Evolutionary conservation across 2,888 invertebrate genomes (phyloP), one percentile per base, ranked within the genome.

Genomic region (Brenthis hecate): DNA sequence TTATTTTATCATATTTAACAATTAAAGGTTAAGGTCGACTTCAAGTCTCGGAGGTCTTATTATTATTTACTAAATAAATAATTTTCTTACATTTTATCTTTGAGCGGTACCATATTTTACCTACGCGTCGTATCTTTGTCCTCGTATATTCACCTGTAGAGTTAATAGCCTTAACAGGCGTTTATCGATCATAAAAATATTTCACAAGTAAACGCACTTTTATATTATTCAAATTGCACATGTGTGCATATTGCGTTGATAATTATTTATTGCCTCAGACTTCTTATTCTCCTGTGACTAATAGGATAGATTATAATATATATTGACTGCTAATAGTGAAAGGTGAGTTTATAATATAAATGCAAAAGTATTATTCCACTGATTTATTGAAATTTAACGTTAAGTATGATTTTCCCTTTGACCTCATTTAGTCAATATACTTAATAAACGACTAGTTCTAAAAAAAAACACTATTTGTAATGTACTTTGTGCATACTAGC

Each of bases 141-240:
- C 73, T 57, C 66, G 76, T 73, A 73, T 83, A 80, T 82, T 81
- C 80, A 83, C 78, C 80, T 81, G 80, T 63, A 11, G 65, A 66
- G 68, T 66, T 65, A 71, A 76, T 77, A 76, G 81, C 67, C 65
- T 67, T 58, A 56, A 57, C 65, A 51, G 57, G 56, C 58, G 68
- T 80, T 79, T 80, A 81, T 84, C 76, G 81, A 77, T 80, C 82
- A 79, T 83, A 81, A 83, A 84, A 81, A 78, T 73, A 73, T 74
- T 75, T 83, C 76, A 83, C 85, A 85, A 86, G 85, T 85, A 84
- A 78, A 81, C 80, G 80, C 75, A 79, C 75, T 82, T 81, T 84
- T 80, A 76, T 77, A 77, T 84, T 85, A 85, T 77, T 87, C 84
- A 87, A 72, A 72, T 74, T 73, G 75, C 75, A 72, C 75, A 77